Evolutionary conservation across 1,140 invertebrate species (phyloP), one percentile per base, ranked within the genome.

Genomic region (Mamestra configurata): DNA sequence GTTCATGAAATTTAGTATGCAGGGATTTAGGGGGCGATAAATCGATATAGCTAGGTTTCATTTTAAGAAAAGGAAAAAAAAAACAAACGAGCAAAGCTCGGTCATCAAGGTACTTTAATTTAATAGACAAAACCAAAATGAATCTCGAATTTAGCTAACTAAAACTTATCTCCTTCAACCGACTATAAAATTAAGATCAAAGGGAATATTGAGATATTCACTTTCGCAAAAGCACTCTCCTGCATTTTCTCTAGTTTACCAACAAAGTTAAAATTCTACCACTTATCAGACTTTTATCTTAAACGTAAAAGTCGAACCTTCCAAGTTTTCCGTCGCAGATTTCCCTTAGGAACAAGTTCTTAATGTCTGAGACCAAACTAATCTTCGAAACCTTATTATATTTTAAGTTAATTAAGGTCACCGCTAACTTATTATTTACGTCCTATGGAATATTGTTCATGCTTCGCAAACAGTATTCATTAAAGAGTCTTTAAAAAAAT

Each of bases 281-380:
- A 55, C 22, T 55, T 55, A 24, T 55, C 53, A 1, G 22, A 2
- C 0, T 22, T 55, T 55, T 55, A 55, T 55, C 53, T 55, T 7
- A 24, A 53, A 53, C 51, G 18, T 53, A 59, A n/a, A 66, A 37
- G 61, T 20, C 24, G n/a, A 22, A 66, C 18, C 61, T 35, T 13
- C 35, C 20, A 66, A 66, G 35, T 66, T 66, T 49, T 49, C 8
- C 22, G 40, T 68, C 20, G 10, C 40, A 68, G 4, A 68, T 68
- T 68, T 68, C 64, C 40, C 64, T 3, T 15, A 20, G 24, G 40
- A 22, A 24, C 18, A 27, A 46, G 37, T 68, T 22, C 20, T 68
- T 68, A 68, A 68, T 68, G 37, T 68, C 22, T 24, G 37, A 68
- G 40, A 43, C 64, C 10, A 46, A 68, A 68, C 64, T 68, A 68